These are phyloP conservation scores for Eretmodus cyanostictus DNA, from an alignment of 2,113 vertebrate species.

Conservation along the genomic window DNA sequence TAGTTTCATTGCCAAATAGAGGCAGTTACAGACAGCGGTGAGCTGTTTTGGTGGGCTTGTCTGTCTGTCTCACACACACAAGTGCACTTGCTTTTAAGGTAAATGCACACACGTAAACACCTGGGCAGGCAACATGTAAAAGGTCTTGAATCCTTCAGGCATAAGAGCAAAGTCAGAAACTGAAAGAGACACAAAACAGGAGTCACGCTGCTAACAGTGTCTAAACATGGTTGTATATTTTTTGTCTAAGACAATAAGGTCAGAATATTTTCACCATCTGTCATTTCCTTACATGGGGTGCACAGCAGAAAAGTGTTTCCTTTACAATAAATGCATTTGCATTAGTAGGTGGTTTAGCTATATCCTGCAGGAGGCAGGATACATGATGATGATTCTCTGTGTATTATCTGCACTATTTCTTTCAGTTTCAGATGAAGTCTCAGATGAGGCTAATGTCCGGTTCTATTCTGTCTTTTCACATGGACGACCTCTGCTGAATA, in stretches of 20 bases:
- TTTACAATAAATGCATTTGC: background rate
- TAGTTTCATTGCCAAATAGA: background rate
- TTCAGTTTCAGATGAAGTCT: background rate
- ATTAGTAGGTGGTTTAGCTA: background rate
- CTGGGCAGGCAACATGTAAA: background rate
- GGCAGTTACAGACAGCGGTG: background rate
- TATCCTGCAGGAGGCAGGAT: background rate
- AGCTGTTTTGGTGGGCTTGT: background rate
- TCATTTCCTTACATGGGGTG: background rate
- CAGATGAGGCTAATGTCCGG: rapidly evolving
- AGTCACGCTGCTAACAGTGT: background rate
- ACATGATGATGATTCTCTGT: background rate
- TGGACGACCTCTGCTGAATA: background rate
- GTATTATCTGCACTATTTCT: background rate
- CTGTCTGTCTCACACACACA: background rate
- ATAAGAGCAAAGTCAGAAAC: background rate
- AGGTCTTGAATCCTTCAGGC: background rate
- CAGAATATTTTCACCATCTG: background rate
- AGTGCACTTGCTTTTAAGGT: background rate
- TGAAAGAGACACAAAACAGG: background rate
- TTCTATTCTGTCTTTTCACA: background rate
- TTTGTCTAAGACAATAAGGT: background rate
- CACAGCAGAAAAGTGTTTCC: background rate
- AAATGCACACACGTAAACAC: background rate
- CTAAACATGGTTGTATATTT: background rate